Percentiles rank a stretch among this genome's conserved stretches.
Evolutionary conservation across 1,140 invertebrate species (phyloP).

Genomic region (Drosophila pruinosa): DNA sequence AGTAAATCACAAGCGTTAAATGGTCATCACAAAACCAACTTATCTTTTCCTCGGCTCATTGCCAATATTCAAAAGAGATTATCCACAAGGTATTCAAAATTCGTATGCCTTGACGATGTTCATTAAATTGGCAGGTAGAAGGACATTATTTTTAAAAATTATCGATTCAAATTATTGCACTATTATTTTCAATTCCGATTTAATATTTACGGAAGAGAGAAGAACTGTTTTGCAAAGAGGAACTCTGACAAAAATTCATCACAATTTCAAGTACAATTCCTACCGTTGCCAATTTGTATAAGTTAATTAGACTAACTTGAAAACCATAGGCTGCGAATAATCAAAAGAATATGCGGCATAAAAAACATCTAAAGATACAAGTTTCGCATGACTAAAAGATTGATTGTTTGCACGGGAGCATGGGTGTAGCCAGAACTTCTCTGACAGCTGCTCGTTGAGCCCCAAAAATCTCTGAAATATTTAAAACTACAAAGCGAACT

Average conservation of each 20-base stretch:
- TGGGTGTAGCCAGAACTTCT: not conserved
- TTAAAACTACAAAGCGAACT: not conserved
- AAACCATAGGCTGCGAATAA: too few relatives aligned
- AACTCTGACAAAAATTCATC: too few relatives aligned
- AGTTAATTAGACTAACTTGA: too few relatives aligned
- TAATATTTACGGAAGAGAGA: too few relatives aligned
- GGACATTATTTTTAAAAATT: too few relatives aligned
- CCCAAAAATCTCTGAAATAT: not conserved
- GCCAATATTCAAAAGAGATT: conserved; percentile 51
- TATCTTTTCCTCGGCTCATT: conserved; percentile 45
- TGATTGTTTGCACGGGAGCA: conserved; percentile 1
- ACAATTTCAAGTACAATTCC: too few relatives aligned
- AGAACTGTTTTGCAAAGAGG: too few relatives aligned
- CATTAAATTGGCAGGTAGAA: conserved; percentile 29
- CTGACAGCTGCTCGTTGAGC: conserved; percentile 2
- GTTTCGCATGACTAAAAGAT: not conserved
- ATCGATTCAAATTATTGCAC: too few relatives aligned
- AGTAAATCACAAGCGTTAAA: conserved; percentile 31
- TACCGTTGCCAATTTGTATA: too few relatives aligned
- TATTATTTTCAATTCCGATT: too few relatives aligned
- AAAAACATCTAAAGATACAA: not conserved
- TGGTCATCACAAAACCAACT: conserved; percentile 1
- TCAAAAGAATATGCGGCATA: not conserved
- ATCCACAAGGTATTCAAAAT: conserved; percentile 38
- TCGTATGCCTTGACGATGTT: conserved; percentile 21